Evolutionary conservation across 2,888 invertebrate genomes (phyloP), one percentile per base, ranked within the genome.

Genomic region (Cephalotes varians): DNA sequence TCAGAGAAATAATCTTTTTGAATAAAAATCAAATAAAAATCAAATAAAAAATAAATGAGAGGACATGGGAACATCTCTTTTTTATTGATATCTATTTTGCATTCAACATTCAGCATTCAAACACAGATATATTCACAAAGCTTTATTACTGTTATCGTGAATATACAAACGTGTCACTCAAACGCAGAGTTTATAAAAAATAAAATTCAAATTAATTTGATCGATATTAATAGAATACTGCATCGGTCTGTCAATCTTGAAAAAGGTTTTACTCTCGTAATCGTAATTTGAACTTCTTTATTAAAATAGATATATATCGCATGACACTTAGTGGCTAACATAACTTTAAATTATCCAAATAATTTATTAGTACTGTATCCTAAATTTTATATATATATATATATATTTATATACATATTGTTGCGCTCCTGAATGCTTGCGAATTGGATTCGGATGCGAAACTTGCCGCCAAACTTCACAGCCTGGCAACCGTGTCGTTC

Each of bases 161-260:
- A 37, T 74, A 64, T 31, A 10, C 10, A 1, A 56, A 47, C 18
- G 31, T 44, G 44, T 18, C 40, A 67, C 7, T 54, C 6, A 49
- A 49, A 1, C 40, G n/a, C 28, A 44, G 31, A 56, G 15, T 77
- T 54, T 69, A 56, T 69, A n/a, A 77, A 77, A 54, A 77, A 69
- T 69, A 2, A 44, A 77, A 77, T 51, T 44, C 44, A 40, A 31
- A 31, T 67, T 31, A 31, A 69, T 44, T 67, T 44, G 7, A 0
- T 15, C 25, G 44, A 67, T 69, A 56, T 56, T 69, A 56, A 25
- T 56, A 51, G 21, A 44, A 69, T 58, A 79, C 44, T 56, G 51
- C 56, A 77, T 67, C n/a, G 28, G 15, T 31, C 67, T 65, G 54
- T 31, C 44, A 56, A 47, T 58, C 25, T 79, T 79, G 25, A 34